Evolutionary conservation across 2,113 vertebrate genomes (phyloP).

Genomic region (Lichenostomus cassidix): DNA sequence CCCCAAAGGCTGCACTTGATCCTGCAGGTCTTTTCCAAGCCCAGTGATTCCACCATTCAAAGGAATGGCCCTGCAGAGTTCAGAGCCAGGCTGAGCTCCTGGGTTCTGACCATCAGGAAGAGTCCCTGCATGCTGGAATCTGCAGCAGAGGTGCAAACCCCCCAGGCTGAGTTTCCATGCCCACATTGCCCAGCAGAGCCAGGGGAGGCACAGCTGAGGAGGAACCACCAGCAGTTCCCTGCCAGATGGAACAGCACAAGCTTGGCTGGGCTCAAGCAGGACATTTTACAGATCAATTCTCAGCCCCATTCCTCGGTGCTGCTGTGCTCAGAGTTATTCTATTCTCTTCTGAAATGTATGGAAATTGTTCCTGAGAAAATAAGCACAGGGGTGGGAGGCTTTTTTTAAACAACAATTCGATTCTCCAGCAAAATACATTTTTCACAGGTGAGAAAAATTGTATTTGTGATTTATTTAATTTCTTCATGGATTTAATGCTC

Average conservation of each 20-base stretch:
- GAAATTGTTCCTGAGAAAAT: neutral
- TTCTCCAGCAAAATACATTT: neutral
- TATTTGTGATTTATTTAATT: neutral
- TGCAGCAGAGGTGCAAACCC: neutral
- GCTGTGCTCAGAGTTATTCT: neutral
- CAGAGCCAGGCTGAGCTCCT: neutral
- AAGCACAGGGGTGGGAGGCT: neutral
- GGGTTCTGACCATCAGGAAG: fast-evolving
- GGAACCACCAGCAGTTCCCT: neutral
- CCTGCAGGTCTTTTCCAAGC: neutral
- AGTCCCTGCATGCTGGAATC: fast-evolving
- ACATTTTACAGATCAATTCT: neutral
- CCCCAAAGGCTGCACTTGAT: no score
- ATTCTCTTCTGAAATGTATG: neutral
- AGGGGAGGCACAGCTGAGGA: fast-evolving
- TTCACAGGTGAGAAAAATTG: neutral
- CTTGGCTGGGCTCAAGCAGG: neutral
- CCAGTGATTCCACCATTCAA: fast-evolving
- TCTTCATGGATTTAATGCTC: neutral
- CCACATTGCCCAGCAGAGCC: fast-evolving
- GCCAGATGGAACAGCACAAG: neutral
- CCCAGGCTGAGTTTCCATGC: fast-evolving
- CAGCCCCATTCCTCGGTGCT: neutral
- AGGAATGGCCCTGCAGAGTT: fast-evolving
- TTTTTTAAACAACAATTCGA: neutral